Evolutionary conservation across 2,797 vertebrate genomes (phyloP).

Genomic region (Hydrolagus colliei): DNA sequence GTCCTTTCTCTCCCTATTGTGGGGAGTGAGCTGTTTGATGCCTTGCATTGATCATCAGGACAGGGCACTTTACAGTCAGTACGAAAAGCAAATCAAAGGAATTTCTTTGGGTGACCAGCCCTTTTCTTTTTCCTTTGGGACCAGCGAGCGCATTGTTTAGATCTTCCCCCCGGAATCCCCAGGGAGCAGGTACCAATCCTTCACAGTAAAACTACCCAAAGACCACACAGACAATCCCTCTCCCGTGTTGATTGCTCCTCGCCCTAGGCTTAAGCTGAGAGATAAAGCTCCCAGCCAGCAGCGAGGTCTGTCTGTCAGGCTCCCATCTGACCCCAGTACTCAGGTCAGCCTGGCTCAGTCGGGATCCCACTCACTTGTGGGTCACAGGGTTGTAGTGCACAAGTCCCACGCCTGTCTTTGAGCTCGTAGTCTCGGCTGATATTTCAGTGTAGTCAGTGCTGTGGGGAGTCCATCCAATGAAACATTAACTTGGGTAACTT

Average conservation of each 20-base stretch:
- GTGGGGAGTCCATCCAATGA: too few species aligned
- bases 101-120: constrained; percentile 1
- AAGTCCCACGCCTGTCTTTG: too few species aligned
- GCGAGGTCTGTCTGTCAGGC: not conserved
- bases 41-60: constrained; percentile 24
- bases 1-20: not conserved
- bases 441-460: too few species aligned
- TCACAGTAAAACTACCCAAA: constrained; percentile 30
- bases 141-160: constrained; percentile 20
- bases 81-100: constrained; percentile 21
- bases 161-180: not conserved
- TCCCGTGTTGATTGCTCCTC: constrained; percentile 2
- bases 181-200: constrained; percentile 13
- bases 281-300: constrained; percentile 20
- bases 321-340: not conserved
- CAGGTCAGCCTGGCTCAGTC: too few species aligned
- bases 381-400: too few species aligned
- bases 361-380: too few species aligned
- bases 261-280: constrained; percentile 14
- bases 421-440: too few species aligned
- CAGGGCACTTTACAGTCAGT: constrained; percentile 27
- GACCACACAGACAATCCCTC: constrained; percentile 10
- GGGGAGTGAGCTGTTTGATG: not conserved
- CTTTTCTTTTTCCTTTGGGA: constrained; percentile 8
- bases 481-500: too few species aligned